phyloP scores from a whole-genome alignment of 1,140 invertebrate species.

The Saccostrea glomerata region DNA sequence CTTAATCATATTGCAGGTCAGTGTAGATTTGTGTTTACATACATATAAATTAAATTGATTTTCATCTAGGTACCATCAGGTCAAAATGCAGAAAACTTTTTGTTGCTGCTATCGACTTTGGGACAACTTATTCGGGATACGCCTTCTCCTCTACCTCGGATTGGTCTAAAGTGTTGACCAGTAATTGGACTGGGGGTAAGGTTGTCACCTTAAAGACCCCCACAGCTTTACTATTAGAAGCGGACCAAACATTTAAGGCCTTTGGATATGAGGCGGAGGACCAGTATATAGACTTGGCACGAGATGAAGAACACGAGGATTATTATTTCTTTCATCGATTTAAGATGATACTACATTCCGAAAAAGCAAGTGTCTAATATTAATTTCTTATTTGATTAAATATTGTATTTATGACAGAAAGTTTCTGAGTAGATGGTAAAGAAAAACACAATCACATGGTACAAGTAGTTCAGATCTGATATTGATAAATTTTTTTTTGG shows the following conservation, averaged over 20 bases:
- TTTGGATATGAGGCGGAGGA: constrained; percentile 54
- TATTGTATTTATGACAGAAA: no score
- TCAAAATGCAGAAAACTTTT: constrained; percentile 38
- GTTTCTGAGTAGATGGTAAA: no score
- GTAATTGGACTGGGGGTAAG: constrained; percentile 33
- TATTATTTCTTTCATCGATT: constrained; percentile 54
- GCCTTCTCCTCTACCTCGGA: constrained; percentile 21
- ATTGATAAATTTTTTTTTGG: no score
- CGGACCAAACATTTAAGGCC: constrained; percentile 40
- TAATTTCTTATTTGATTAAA: not conserved
- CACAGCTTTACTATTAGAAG: constrained; percentile 33
- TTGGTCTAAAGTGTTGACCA: constrained; percentile 24
- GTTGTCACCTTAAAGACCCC: constrained; percentile 42
- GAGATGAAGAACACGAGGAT: constrained; percentile 47
- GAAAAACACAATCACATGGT: no score
- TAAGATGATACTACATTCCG: constrained; percentile 50
- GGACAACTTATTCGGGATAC: constrained; percentile 37
- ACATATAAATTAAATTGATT: not conserved
- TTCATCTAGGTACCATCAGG: not conserved
- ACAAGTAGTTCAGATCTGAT: no score
- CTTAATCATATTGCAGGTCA: not conserved
- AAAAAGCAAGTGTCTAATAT: constrained; percentile 35
- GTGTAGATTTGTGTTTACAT: not conserved
- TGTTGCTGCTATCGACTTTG: constrained; percentile 40
- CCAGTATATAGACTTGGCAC: constrained; percentile 28